Percentiles rank a stretch among this genome's conserved stretches.
Conservation (phyloP, 2,888 invertebrate genomes). For the Synergus japonicus region DNA sequence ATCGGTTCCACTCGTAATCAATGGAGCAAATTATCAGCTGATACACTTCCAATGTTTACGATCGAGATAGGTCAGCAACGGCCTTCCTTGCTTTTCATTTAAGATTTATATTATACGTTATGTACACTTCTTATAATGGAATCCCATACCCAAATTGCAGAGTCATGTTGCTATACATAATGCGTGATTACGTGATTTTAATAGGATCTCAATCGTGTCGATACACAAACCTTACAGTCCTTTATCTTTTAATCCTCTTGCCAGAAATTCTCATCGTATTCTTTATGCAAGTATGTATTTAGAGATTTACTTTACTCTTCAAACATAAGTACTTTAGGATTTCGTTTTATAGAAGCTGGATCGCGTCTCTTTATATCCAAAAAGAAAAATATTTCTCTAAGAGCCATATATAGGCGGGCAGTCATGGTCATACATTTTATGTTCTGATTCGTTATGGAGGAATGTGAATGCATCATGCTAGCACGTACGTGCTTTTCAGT, state of each 20-base stretch:
- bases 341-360: neutral
- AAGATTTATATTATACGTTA: neutral
- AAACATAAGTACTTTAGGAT: neutral
- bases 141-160: neutral
- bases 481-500: conserved; percentile 34
- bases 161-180: neutral
- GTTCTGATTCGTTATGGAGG: conserved; percentile 33
- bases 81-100: neutral
- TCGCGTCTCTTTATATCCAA: neutral
- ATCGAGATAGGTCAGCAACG: conserved; percentile 8
- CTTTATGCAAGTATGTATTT: neutral
- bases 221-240: too few relatives aligned
- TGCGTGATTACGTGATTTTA: neutral
- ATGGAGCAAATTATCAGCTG: conserved; percentile 16
- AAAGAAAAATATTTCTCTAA: conserved; percentile 24
- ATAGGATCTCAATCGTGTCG: neutral
- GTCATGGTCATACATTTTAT: conserved; percentile 16
- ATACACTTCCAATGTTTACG: neutral
- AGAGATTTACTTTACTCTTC: neutral
- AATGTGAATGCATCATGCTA: conserved; percentile 24
- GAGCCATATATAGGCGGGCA: conserved; percentile 5
- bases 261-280: neutral
- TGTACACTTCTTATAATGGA: neutral
- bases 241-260: neutral
- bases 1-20: conserved; percentile 22